Percentiles rank a stretch among this genome's conserved stretches.
Conservation (phyloP, 2,113 vertebrate genomes). For the Malurus melanocephalus region DNA sequence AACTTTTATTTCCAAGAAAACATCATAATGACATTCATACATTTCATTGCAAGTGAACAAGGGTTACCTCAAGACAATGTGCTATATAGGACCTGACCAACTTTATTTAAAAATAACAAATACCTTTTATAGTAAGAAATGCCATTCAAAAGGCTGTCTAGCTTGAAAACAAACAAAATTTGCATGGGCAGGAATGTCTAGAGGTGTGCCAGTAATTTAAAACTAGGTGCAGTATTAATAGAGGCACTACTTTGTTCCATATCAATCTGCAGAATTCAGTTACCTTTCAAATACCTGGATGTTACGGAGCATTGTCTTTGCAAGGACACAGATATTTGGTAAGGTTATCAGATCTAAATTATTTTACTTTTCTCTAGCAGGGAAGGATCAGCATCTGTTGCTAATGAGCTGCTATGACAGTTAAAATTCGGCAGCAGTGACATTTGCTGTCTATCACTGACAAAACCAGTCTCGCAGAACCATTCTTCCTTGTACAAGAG, state of each 20-base stretch:
- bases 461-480: not conserved
- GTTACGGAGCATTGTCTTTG: not conserved
- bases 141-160: not conserved
- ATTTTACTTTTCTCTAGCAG: not conserved
- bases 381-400: not conserved
- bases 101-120: not conserved
- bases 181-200: not conserved
- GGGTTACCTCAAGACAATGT: not conserved
- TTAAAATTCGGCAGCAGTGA: not conserved
- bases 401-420: not conserved
- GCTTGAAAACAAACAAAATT: not conserved
- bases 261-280: not conserved
- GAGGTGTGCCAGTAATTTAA: not conserved
- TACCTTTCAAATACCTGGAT: not conserved
- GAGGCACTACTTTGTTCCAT: not conserved
- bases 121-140: not conserved
- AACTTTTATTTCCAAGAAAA: not conserved
- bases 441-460: not conserved
- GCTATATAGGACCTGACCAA: not conserved
- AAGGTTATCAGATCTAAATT: not conserved
- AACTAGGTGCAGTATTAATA: not conserved
- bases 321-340: not conserved
- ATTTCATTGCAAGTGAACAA: not conserved
- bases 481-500: constrained; percentile 2
- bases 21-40: not conserved